Evolutionary conservation across 1,140 invertebrate genomes (phyloP), one percentile per base, ranked within the genome.

Genomic region (honey bee (Apis mellifera)): DNA sequence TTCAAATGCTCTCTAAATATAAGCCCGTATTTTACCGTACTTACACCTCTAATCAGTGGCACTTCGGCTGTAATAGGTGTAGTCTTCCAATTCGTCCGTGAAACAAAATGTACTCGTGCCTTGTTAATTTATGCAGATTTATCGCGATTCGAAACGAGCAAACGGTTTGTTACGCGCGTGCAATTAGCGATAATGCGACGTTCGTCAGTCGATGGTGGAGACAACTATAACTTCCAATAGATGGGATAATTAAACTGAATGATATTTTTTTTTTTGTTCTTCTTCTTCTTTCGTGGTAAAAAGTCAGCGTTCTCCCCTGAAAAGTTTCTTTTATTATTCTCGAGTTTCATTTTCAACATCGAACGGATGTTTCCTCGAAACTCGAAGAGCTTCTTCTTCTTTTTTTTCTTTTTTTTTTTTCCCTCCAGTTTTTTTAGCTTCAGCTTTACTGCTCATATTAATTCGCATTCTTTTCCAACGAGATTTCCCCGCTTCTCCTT

Each of bases 101-200:
- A 7, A 12, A 7, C 3, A 23, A 19, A 48, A 65, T 26, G 65
- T 23, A 21, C 66, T 66, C 59, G 48, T 19, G 19, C 19, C 9
- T 19, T 21, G 69, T 54, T 52, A 65, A 65, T 80, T 52, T 55
- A 42, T 26, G 21, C 48, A 74, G 8, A 71, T n/a, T n/a, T n/a
- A n/a, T 60, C 55, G 13, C 11, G 12, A 48, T 42, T 50, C 21
- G 65, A 32, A 17, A 21, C 54, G 19, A n/a, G 19, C 17, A 0
- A 9, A 55, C 15, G 66, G 50, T 78, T 78, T 60, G 52, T 78
- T 71, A 78, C 71, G n/a, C 77, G n/a, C n/a, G 32, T 42, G 21
- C 70, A 80, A 80, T 80, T 80, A 80, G 59, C 69, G 48, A 80
- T 73, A 55, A 79, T 72, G 62, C 54, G 48, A 21, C 21, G 32